Conservation (phyloP, 2,113 vertebrate species). For the Alethe diademata region DNA sequence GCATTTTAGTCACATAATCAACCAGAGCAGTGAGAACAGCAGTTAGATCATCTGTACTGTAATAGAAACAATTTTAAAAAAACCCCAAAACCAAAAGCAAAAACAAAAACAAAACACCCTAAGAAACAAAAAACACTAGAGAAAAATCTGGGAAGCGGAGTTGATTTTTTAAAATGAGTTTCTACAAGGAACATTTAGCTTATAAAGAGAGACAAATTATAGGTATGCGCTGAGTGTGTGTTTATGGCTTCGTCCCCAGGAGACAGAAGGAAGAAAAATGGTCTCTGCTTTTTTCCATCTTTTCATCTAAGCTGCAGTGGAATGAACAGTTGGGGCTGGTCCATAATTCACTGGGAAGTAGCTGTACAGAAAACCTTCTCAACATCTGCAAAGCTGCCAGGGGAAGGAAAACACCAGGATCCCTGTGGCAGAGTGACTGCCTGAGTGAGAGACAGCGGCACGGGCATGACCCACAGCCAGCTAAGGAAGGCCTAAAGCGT, state of each 20-base stretch:
- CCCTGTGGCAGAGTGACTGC: fast-evolving
- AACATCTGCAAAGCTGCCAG: not conserved
- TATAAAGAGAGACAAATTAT: conserved; percentile 24
- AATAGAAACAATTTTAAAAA: not conserved
- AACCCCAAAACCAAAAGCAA: not conserved
- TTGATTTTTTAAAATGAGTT: not conserved
- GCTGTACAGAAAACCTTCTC: not conserved
- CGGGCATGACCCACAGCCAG: not conserved
- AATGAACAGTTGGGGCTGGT: not conserved
- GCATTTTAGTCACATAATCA: not conserved
- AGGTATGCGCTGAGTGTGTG: not conserved
- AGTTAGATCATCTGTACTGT: not conserved
- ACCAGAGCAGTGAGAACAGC: not conserved
- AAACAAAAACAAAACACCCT: too few relatives aligned
- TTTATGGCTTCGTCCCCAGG: not conserved
- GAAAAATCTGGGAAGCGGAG: not conserved
- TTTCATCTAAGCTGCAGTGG: not conserved
- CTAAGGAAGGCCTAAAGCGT: not conserved
- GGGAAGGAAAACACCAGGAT: not conserved
- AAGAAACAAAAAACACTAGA: not conserved
- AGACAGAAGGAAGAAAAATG: not conserved
- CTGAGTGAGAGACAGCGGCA: not conserved
- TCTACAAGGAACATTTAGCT: not conserved
- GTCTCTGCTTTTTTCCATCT: not conserved
- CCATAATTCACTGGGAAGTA: not conserved